These are phyloP conservation scores for Chromobotia macracanthus DNA, from an alignment of 2,797 vertebrate genomes.

Conservation along the genomic window DNA sequence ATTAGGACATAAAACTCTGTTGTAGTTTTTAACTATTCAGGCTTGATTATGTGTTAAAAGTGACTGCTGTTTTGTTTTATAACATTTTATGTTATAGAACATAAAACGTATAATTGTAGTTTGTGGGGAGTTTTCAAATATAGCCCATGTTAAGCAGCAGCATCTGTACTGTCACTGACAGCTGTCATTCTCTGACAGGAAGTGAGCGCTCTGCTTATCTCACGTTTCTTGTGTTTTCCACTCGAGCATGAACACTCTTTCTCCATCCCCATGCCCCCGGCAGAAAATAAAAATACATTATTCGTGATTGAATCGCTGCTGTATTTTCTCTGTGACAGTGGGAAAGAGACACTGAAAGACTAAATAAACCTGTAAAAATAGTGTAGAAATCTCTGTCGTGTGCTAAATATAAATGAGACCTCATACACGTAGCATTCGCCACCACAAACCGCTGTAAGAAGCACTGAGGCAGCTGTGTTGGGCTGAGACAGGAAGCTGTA, in stretches of 20 bases:
- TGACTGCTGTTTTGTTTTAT: no score
- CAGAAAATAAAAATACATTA: not conserved
- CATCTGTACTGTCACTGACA: constrained; percentile 33
- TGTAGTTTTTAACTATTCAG: not conserved
- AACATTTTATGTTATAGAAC: no score
- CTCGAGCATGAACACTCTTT: not conserved
- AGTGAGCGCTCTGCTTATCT: constrained; percentile 23
- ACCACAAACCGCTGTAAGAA: constrained; percentile 9
- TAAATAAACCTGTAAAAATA: not conserved
- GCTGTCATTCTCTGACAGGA: constrained; percentile 47
- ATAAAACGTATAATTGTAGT: no score
- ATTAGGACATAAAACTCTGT: not conserved
- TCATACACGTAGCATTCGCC: not conserved
- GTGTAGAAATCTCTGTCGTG: constrained; percentile 2
- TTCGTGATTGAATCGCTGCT: not conserved
- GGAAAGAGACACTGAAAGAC: not conserved
- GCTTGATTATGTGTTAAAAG: no score
- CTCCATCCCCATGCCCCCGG: not conserved
- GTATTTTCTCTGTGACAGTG: not conserved
- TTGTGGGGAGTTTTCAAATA: no score
- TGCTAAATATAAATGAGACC: constrained; percentile 4
- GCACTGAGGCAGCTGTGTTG: constrained; percentile 3
- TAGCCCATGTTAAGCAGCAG: not conserved
- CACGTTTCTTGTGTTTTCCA: not conserved
- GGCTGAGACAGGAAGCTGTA: constrained; percentile 73